A percentile compares a stretch with the other conserved stretches of the same genome.
Evolutionary conservation across 2,888 invertebrate genomes (phyloP).

Genomic region (Synanthedon myopaeformis): DNA sequence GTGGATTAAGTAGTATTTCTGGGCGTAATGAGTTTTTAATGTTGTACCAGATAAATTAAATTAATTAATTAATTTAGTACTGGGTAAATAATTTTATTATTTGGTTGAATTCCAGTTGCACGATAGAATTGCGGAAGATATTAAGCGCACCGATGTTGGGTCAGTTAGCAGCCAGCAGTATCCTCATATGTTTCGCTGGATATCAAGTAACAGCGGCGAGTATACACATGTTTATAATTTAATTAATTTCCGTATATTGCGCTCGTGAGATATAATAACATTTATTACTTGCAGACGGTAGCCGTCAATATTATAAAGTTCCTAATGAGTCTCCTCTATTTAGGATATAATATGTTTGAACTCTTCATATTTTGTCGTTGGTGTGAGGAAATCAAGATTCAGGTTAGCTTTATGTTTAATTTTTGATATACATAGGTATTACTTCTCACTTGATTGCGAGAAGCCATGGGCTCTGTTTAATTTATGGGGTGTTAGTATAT

Average conservation of each 20-base stretch:
- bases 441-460: no score
- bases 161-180: slow-evolving; percentile 43
- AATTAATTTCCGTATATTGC: neutral
- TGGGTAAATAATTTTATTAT: neutral
- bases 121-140: slow-evolving; percentile 29
- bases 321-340: slow-evolving; percentile 42
- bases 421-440: neutral
- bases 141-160: slow-evolving; percentile 49
- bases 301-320: slow-evolving; percentile 31
- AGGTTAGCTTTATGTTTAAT: slow-evolving; percentile 21
- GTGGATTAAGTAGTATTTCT: no score
- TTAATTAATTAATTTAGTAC: neutral
- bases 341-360: slow-evolving; percentile 46
- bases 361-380: slow-evolving; percentile 50
- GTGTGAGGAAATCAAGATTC: slow-evolving; percentile 49
- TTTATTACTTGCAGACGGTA: slow-evolving; percentile 26
- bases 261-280: neutral
- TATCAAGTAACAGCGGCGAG: slow-evolving; percentile 50
- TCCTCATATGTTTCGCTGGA: slow-evolving; percentile 48
- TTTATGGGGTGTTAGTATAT: no score
- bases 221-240: slow-evolving; percentile 1
- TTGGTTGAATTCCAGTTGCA: slow-evolving; percentile 24
- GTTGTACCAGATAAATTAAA: no score
- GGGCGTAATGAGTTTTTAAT: no score
- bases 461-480: no score